These are phyloP conservation scores for Rotaria sp. DNA, from an alignment of 2,888 invertebrate species.

Conservation along the genomic window DNA sequence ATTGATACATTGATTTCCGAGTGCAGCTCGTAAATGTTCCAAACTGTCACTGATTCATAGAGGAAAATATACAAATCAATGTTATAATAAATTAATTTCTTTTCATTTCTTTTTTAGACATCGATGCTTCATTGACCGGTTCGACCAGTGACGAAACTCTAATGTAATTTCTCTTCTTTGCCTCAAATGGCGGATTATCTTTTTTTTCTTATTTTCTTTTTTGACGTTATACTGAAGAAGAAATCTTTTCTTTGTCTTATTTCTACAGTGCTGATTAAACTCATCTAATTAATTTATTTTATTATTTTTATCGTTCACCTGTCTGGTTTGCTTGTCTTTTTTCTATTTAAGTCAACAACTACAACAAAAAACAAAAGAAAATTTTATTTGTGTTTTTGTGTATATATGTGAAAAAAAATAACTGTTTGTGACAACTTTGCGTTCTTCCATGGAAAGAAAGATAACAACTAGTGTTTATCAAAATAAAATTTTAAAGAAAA, in stretches of 20 bases:
- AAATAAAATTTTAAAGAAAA: not conserved
- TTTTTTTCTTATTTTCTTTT: not conserved
- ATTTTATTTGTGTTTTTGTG: not conserved
- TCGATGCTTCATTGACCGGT: constrained; percentile 17
- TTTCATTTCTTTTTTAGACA: not conserved
- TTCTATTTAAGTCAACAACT: not conserved
- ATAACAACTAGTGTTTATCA: not conserved
- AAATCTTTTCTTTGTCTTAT: not conserved
- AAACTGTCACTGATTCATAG: not conserved
- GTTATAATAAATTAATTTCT: not conserved
- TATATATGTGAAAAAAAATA: not conserved
- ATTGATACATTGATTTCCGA: too few species aligned
- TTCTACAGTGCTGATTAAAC: constrained; percentile 10
- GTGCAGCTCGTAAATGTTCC: too few species aligned
- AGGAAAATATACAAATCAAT: not conserved
- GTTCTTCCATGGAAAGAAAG: not conserved
- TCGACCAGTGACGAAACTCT: not conserved
- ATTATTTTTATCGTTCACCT: not conserved
- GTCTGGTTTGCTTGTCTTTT: not conserved
- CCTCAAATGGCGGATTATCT: not conserved
- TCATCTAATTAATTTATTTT: constrained; percentile 5
- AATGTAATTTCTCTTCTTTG: not conserved
- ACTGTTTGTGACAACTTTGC: not conserved
- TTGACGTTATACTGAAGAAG: not conserved
- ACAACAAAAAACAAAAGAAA: not conserved